phyloP scores from a whole-genome alignment of 2,113 vertebrate genomes.

The Sisor rabdophorus region DNA sequence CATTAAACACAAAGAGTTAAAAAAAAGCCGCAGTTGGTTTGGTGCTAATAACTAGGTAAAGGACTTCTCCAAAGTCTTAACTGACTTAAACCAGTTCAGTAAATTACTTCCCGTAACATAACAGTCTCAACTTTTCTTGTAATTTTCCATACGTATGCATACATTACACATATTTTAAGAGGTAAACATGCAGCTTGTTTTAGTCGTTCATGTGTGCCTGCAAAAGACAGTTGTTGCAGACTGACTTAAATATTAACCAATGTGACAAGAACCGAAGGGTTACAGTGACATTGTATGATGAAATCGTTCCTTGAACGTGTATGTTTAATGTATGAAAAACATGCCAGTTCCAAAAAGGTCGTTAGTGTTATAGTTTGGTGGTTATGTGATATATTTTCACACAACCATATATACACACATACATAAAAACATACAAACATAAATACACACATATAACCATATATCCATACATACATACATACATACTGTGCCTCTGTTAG shows the following conservation, averaged over 20 bases:
- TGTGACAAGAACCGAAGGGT: background rate
- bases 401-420: too few species aligned
- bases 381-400: background rate
- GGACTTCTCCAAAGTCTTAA: background rate
- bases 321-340: too few species aligned
- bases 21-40: background rate
- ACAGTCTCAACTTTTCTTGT: background rate
- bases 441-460: too few species aligned
- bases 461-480: background rate
- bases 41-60: background rate
- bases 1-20: background rate
- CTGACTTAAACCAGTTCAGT: background rate
- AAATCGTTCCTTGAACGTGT: too few species aligned
- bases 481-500: too few species aligned
- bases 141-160: conserved; percentile 8
- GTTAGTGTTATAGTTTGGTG: background rate
- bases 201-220: background rate
- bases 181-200: conserved; percentile 1
- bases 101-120: background rate
- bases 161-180: background rate
- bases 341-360: too few species aligned
- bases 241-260: conserved; percentile 37
- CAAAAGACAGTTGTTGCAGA: conserved; percentile 29
- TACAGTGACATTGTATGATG: background rate
- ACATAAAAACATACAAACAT: too few species aligned